A percentile compares a stretch with the other conserved stretches of the same genome.
Evolutionary conservation across 2,113 vertebrate species (phyloP).

Genomic region (Hucho hucho): DNA sequence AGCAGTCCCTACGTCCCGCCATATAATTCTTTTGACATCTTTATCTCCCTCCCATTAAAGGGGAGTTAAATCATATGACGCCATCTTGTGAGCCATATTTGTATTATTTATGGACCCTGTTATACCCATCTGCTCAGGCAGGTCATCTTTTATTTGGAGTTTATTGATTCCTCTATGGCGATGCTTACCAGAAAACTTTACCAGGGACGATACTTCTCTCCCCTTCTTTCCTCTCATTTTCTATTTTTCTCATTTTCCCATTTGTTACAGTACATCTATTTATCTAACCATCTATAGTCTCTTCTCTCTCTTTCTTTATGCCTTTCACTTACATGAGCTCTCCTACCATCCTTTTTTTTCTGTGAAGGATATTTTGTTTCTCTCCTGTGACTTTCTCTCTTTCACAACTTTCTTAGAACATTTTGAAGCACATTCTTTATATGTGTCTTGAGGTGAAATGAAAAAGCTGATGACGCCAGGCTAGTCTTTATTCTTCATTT

Average conservation of each 20-base stretch:
- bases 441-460: background rate
- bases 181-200: constrained; percentile 28
- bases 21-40: constrained; percentile 31
- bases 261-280: too few relatives aligned
- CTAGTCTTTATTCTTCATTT: background rate
- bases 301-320: too few relatives aligned
- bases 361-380: background rate
- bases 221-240: background rate
- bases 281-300: too few relatives aligned
- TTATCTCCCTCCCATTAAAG: constrained; percentile 44
- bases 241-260: too few relatives aligned
- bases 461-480: background rate
- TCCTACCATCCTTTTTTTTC: background rate
- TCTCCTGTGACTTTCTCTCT: background rate
- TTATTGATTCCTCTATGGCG: constrained; percentile 40
- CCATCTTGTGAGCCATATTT: constrained; percentile 30
- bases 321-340: background rate
- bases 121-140: constrained; percentile 13
- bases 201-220: background rate
- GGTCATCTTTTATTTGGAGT: constrained; percentile 39
- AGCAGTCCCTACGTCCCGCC: background rate
- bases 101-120: constrained; percentile 30
- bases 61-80: constrained; percentile 37
- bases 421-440: background rate
- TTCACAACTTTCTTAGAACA: too few relatives aligned